Conservation (phyloP, 2,888 invertebrate genomes). For the Priocnemis perturbator region DNA sequence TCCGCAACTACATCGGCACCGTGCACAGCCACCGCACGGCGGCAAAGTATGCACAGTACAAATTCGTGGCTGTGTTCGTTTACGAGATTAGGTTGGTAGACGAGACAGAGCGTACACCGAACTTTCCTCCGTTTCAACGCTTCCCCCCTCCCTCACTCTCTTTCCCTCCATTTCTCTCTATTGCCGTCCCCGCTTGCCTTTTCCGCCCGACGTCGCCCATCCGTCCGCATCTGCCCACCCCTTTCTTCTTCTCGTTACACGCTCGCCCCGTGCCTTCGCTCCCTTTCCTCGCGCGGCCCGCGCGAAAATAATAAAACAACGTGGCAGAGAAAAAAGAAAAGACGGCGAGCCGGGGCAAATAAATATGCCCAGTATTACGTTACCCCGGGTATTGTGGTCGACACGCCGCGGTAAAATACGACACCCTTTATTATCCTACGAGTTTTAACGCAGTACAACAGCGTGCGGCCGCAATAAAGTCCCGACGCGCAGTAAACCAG, state of each 20-base stretch:
- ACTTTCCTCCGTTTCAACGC: conserved; percentile 20
- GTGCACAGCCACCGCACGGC: conserved; percentile 1
- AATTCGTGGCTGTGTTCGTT: conserved; percentile 29
- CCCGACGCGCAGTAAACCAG: conserved; percentile 48
- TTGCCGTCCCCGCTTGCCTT: conserved; percentile 12
- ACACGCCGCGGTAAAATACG: conserved; percentile 62
- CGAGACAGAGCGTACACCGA: conserved; percentile 21
- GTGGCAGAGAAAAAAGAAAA: conserved; percentile 45
- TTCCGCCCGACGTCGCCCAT: conserved; percentile 4
- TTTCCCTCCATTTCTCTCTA: conserved; percentile 23
- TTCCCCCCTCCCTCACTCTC: conserved; percentile 19
- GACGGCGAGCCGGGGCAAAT: conserved; percentile 45
- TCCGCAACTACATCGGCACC: conserved; percentile 23
- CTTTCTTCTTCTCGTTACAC: conserved; percentile 30
- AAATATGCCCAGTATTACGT: conserved; percentile 66
- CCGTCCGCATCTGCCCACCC: conserved; percentile 9
- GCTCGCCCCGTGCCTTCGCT: conserved; percentile 26
- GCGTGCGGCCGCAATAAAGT: conserved; percentile 51
- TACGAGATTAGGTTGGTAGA: conserved; percentile 41
- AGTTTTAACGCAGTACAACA: conserved; percentile 53
- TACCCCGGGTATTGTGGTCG: conserved; percentile 63
- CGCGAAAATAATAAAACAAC: conserved; percentile 24
- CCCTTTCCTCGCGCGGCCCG: conserved; percentile 11
- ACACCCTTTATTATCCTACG: conserved; percentile 64
- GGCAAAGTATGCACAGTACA: neutral